Evolutionary conservation across 1,140 invertebrate genomes (phyloP), one percentile per base, ranked within the genome.

Genomic region (Ephestia elutella): DNA sequence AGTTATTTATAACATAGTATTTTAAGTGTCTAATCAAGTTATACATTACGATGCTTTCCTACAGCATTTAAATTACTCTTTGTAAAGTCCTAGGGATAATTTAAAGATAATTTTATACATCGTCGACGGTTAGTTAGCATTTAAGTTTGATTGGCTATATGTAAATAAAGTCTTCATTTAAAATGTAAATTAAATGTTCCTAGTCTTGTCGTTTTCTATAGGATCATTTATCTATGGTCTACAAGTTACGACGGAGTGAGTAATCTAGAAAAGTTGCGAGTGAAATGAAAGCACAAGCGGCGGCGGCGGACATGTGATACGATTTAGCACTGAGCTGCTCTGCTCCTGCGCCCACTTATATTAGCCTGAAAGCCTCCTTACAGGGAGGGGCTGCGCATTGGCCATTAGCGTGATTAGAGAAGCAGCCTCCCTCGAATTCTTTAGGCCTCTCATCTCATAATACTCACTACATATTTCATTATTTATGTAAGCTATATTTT

Each of bases 361-460:
- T 87, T 86, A 85, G 68, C 71, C 66, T 81, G 79, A 86, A 82
- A 87, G 85, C 82, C 75, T 77, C 65, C 71, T 74, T 69, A 68
- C 66, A 44, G 69, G 64, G 60, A 54, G 66, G 63, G 61, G 63
- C 72, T 75, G 81, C 81, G 82, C 82, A 85, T 83, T 85, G 80
- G 76, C 82, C 81, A 88, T 88, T 88, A 88, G 83, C 82, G 75
- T 86, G 85, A 88, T 88, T 88, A 86, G 75, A 85, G 75, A 73
- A 71, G 35, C 58, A 38, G 75, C 71, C 75, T 56, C 64, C 64
- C 55, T 53, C 82, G 79, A 80, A 83, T 86, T 85, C 85, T 84
- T 84, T 80, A 84, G 85, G 75, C 85, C 80, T 83, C 78, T 78
- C 81, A 82, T 86, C 82, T 84, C 82, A 82, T 86, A 86, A 87